Evolutionary conservation across 2,113 vertebrate species (phyloP).

Genomic region (Ochotona princeps): DNA sequence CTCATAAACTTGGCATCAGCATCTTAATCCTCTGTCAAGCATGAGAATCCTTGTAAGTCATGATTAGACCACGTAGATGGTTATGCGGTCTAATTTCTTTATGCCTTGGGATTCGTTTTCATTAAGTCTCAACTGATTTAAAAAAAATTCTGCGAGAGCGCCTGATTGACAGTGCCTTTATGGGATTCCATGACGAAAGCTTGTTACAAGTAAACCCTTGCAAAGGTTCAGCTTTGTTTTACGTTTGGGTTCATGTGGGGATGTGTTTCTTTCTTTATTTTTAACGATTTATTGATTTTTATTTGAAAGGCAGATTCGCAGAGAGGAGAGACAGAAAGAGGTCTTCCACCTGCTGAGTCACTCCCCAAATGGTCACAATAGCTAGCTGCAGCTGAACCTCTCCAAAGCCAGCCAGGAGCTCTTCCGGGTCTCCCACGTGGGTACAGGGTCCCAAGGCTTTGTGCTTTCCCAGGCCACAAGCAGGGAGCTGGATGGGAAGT

Average conservation of each 20-base stretch:
- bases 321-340: no score
- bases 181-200: not conserved
- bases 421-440: no score
- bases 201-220: not conserved
- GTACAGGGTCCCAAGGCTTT: no score
- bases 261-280: not conserved
- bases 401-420: no score
- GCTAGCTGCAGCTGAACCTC: no score
- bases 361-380: no score
- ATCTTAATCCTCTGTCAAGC: constrained; percentile 54
- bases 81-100: constrained; percentile 47
- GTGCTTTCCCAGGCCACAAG: no score
- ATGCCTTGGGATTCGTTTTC: constrained; percentile 66
- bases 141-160: not conserved
- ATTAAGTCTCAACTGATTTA: constrained; percentile 70
- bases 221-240: not conserved
- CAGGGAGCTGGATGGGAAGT: no score
- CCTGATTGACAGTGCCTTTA: not conserved
- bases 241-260: not conserved
- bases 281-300: no score
- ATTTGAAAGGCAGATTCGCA: no score
- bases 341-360: no score
- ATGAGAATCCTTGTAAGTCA: constrained; percentile 49
- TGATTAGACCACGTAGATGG: constrained; percentile 22
- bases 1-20: constrained; percentile 57